A percentile compares a stretch with the other conserved stretches of the same genome.
Evolutionary conservation across 1,140 invertebrate species (phyloP).

Genomic region (Atta cephalotes): DNA sequence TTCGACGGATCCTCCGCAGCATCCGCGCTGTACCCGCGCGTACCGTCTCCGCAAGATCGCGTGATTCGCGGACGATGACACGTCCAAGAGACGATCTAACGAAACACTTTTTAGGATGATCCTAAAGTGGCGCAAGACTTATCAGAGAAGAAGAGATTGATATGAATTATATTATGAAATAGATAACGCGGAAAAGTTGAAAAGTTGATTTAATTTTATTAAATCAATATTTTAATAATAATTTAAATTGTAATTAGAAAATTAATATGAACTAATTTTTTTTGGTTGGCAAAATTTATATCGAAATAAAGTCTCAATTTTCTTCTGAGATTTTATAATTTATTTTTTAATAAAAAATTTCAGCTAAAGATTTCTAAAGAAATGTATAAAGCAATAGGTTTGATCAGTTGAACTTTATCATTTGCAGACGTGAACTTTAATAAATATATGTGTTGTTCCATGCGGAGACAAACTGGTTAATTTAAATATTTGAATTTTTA

Average conservation of each 20-base stretch:
- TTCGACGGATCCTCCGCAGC: constrained; percentile 58
- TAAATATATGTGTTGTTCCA: constrained; percentile 28
- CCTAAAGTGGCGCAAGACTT: not conserved
- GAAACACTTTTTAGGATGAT: not conserved
- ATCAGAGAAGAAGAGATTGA: not conserved
- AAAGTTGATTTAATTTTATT: not conserved
- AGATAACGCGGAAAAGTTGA: not conserved
- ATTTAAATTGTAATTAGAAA: not conserved
- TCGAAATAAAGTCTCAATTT: not conserved
- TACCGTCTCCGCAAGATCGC: constrained; percentile 29
- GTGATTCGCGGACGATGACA: constrained; percentile 28
- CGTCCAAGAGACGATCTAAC: not conserved
- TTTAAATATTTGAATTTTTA: constrained; percentile 20
- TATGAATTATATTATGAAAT: not conserved
- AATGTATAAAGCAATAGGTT: constrained; percentile 17
- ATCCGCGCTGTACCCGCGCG: constrained; percentile 49
- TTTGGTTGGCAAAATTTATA: constrained; percentile 13
- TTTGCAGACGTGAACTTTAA: constrained; percentile 40
- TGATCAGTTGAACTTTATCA: constrained; percentile 45
- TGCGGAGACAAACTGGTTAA: constrained; percentile 9
- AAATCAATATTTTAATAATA: not conserved
- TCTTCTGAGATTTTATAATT: not conserved
- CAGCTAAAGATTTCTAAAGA: constrained; percentile 2
- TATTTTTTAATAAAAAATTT: not conserved
- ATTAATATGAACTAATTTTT: not conserved